These are phyloP conservation scores for Rhynchophorus ferrugineus DNA, from an alignment of 1,140 invertebrate genomes.

Conservation along the genomic window DNA sequence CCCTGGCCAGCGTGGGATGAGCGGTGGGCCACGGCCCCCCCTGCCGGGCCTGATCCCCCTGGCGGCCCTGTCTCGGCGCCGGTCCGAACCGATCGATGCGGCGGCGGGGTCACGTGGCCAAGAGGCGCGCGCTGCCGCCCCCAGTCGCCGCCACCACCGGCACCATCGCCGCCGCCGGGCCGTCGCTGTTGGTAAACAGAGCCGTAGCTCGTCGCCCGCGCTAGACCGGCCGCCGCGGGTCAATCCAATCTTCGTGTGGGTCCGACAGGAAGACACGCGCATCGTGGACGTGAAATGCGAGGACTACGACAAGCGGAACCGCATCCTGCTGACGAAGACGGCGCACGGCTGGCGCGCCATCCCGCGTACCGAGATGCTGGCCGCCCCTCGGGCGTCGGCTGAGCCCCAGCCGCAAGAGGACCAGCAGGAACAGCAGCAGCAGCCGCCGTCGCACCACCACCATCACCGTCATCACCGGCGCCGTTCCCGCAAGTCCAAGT, in stretches of 20 bases:
- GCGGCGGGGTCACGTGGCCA: slow-evolving; percentile 36
- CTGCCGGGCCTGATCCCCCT: slow-evolving; percentile 40
- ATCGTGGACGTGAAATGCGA: slow-evolving; percentile 77
- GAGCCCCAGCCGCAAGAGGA: slow-evolving; percentile 24
- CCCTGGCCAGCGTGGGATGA: slow-evolving; percentile 30
- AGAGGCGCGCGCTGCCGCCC: slow-evolving; percentile 37
- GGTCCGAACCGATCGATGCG: slow-evolving; percentile 32
- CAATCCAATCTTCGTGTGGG: slow-evolving; percentile 75
- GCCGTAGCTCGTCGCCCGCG: slow-evolving; percentile 26
- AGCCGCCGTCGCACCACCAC: slow-evolving; percentile 15
- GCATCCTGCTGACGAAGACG: slow-evolving; percentile 70
- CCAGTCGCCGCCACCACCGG: slow-evolving; percentile 31
- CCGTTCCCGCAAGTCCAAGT: slow-evolving; percentile 29
- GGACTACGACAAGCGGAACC: slow-evolving; percentile 75
- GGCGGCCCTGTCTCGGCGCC: slow-evolving; percentile 36
- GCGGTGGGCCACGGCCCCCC: slow-evolving; percentile 36
- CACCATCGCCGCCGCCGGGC: slow-evolving; percentile 34
- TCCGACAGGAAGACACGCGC: slow-evolving; percentile 64
- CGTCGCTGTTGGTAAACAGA: slow-evolving; percentile 42
- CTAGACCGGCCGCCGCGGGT: slow-evolving; percentile 47
- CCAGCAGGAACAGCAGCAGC: slow-evolving; percentile 39
- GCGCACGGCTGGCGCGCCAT: slow-evolving; percentile 72
- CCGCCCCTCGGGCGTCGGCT: slow-evolving; percentile 48
- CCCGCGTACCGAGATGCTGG: slow-evolving; percentile 61
- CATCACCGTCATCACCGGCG: slow-evolving; percentile 34